Conservation (phyloP, 2,113 vertebrate species). For the Poecilia latipinna region DNA sequence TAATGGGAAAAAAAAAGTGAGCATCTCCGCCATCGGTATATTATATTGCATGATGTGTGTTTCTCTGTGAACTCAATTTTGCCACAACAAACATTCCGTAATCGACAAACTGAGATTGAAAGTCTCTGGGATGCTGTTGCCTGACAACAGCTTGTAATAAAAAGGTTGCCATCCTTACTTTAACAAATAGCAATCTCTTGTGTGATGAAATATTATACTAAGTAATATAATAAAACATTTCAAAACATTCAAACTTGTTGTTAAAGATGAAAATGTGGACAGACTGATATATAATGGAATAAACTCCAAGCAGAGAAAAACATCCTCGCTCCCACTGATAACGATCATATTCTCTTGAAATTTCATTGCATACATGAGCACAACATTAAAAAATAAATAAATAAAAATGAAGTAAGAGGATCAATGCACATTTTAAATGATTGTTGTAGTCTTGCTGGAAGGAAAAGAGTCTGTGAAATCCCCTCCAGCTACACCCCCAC, state of each 20-base stretch:
- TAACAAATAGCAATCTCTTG: neutral
- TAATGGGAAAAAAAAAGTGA: too few species aligned
- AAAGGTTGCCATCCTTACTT: neutral
- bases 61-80: neutral
- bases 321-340: neutral
- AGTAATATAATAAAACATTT: neutral
- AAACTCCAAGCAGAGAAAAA: neutral
- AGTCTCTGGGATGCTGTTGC: neutral
- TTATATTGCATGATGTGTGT: neutral
- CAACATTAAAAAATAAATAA: neutral
- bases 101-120: neutral
- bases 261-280: neutral
- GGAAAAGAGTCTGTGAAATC: conserved; percentile 39
- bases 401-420: neutral
- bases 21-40: too few species aligned
- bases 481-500: conserved; percentile 7
- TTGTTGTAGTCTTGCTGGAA: conserved; percentile 12
- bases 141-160: conserved; percentile 8
- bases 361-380: neutral
- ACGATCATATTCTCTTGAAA: neutral
- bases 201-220: neutral
- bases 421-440: conserved; percentile 1
- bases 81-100: neutral
- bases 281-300: neutral
- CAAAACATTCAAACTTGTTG: neutral